Conservation (phyloP, 2,888 invertebrate species). For the Platerodrilus igneus region DNA sequence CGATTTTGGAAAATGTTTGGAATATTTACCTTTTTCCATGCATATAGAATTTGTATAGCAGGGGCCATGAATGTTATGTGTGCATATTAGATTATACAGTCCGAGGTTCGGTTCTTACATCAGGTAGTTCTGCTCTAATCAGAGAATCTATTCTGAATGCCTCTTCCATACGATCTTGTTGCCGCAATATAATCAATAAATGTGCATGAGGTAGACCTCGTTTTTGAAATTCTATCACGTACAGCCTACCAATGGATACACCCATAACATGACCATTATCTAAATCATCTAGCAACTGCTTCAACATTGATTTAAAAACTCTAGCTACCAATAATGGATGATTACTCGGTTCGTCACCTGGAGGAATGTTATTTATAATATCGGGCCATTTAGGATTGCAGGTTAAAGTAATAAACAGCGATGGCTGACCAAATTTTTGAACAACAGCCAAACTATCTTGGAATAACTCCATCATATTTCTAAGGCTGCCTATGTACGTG, state of each 20-base stretch:
- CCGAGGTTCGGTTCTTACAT: no score
- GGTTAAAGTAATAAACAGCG: no score
- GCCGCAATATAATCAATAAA: neutral
- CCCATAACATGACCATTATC: conserved; percentile 11
- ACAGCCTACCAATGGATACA: conserved; percentile 12
- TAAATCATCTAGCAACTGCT: conserved; percentile 15
- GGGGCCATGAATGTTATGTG: conserved; percentile 20
- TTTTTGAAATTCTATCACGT: conserved; percentile 29
- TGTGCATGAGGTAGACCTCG: conserved; percentile 18
- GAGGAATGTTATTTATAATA: conserved; percentile 32
- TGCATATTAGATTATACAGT: conserved; percentile 35
- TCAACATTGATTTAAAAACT: conserved; percentile 21
- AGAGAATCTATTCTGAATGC: conserved; percentile 1
- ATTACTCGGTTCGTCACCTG: conserved; percentile 32
- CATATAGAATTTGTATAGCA: neutral
- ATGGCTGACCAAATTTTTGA: no score
- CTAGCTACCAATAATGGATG: conserved; percentile 38
- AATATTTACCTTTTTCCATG: conserved; percentile 1
- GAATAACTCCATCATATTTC: no score
- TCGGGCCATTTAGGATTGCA: no score
- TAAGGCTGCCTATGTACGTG: no score
- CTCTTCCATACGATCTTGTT: neutral
- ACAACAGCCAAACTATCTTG: no score
- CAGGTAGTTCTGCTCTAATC: conserved; percentile 36
- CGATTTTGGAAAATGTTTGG: conserved; percentile 26